phyloP scores from a whole-genome alignment of 1,140 invertebrate species.

The Brachionus rubens region DNA sequence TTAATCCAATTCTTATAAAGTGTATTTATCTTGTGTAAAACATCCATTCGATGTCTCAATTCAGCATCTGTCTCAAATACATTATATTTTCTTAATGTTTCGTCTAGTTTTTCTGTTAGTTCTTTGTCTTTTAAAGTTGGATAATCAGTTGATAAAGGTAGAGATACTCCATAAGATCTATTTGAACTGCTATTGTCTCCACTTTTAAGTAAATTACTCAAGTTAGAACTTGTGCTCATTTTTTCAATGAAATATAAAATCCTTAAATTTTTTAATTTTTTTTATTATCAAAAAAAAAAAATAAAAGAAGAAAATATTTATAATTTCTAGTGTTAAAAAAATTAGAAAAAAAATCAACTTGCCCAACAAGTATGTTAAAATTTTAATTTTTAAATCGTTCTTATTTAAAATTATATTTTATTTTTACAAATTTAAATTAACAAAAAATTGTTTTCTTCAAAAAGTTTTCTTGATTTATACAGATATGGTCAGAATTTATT shows the following conservation, averaged over 20 bases:
- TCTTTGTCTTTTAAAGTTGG: constrained; percentile 80
- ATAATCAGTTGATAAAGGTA: constrained; percentile 62
- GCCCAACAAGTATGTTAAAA: not conserved
- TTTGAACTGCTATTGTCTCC: not conserved
- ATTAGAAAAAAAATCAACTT: not conserved
- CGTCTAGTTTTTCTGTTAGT: constrained; percentile 76
- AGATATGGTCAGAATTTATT: too few relatives aligned
- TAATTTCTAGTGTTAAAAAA: not conserved
- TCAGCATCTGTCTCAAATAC: constrained; percentile 87
- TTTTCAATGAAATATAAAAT: too few relatives aligned
- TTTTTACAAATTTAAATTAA: not conserved
- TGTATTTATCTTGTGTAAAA: constrained; percentile 74
- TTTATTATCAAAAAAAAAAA: constrained; percentile 7
- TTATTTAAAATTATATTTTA: not conserved
- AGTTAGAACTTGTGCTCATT: not conserved
- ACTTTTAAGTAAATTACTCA: constrained; percentile 10
- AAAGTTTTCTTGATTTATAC: too few relatives aligned
- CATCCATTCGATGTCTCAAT: constrained; percentile 75
- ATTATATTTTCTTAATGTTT: constrained; percentile 77
- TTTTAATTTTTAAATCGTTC: not conserved
- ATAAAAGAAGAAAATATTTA: too few relatives aligned
- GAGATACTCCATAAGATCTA: constrained; percentile 25
- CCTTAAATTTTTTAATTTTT: not conserved
- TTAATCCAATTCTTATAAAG: constrained; percentile 87
- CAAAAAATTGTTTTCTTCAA: too few relatives aligned